Evolutionary conservation across 1,140 invertebrate species (phyloP).

Genomic region (Micrasema longulum): DNA sequence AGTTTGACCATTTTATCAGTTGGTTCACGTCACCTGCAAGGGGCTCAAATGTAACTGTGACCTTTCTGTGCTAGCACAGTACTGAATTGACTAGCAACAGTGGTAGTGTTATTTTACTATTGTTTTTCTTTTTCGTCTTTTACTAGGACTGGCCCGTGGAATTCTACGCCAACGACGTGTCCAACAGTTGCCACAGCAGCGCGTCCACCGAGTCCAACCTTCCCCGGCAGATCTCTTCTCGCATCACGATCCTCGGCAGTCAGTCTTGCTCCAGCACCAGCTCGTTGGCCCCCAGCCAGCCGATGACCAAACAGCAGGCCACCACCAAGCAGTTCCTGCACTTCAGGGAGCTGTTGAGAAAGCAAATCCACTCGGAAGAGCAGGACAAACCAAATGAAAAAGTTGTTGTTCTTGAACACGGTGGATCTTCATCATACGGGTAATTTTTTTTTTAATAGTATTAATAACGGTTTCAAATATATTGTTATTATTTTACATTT

Average conservation of each 20-base stretch:
- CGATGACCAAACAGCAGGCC: slow-evolving; percentile 15
- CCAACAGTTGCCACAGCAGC: slow-evolving; percentile 49
- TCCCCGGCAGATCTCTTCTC: background rate
- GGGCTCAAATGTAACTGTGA: too few relatives aligned
- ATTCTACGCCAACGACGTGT: slow-evolving; percentile 43
- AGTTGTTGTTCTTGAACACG: background rate
- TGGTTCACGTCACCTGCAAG: too few relatives aligned
- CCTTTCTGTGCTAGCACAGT: too few relatives aligned
- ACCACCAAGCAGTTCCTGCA: slow-evolving; percentile 54
- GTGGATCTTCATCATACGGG: background rate
- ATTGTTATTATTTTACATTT: too few relatives aligned
- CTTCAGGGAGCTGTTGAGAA: slow-evolving; percentile 61
- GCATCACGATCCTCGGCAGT: background rate
- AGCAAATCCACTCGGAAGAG: slow-evolving; percentile 55
- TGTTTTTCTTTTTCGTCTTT: too few relatives aligned
- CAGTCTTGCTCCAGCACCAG: background rate
- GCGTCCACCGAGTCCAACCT: slow-evolving; percentile 8
- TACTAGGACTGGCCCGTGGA: slow-evolving; percentile 52
- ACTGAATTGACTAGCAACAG: too few relatives aligned
- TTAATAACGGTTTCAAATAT: too few relatives aligned
- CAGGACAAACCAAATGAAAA: slow-evolving; percentile 8
- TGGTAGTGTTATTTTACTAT: too few relatives aligned
- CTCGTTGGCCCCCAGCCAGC: background rate
- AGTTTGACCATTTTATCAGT: too few relatives aligned
- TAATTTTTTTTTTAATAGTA: too few relatives aligned